These are phyloP conservation scores for Vulpes ferrilata DNA, from an alignment of 2,113 vertebrate species.

Conservation along the genomic window DNA sequence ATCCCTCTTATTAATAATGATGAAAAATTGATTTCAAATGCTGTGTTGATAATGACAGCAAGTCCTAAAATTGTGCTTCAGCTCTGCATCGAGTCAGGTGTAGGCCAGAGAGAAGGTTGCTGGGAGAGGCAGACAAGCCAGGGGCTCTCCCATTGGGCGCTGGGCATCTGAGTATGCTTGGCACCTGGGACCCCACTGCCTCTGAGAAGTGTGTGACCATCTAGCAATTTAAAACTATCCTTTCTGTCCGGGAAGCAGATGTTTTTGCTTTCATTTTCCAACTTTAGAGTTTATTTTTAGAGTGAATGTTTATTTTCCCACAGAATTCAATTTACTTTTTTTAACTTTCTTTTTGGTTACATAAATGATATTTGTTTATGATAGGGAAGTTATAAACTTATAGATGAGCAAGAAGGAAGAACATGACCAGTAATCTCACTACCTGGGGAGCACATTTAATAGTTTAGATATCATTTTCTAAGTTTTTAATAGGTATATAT, in stretches of 20 bases:
- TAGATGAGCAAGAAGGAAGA: not conserved
- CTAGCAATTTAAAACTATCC: constrained; percentile 39
- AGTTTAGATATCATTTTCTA: not conserved
- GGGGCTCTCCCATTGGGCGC: fast-evolving
- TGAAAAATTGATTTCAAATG: constrained; percentile 30
- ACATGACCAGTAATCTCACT: not conserved
- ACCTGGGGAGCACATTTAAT: not conserved
- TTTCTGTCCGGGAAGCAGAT: constrained; percentile 72
- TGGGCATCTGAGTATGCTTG: not conserved
- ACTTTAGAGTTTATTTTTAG: constrained; percentile 78
- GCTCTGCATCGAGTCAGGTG: not conserved
- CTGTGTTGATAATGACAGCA: not conserved
- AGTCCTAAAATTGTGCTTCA: not conserved
- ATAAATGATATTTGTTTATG: constrained; percentile 62
- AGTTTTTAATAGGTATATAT: not conserved
- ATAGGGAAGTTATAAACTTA: constrained; percentile 40
- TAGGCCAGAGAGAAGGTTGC: not conserved
- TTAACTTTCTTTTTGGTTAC: constrained; percentile 53
- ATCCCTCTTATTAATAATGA: constrained; percentile 37
- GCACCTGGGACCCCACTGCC: not conserved
- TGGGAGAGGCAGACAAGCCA: too few relatives aligned
- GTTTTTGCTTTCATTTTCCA: constrained; percentile 81
- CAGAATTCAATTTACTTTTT: constrained; percentile 78
- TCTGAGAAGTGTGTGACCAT: not conserved
- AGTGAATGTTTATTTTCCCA: constrained; percentile 80